phyloP scores from a whole-genome alignment of 1,140 invertebrate genomes.

The Zaprionus kolodkinae region DNA sequence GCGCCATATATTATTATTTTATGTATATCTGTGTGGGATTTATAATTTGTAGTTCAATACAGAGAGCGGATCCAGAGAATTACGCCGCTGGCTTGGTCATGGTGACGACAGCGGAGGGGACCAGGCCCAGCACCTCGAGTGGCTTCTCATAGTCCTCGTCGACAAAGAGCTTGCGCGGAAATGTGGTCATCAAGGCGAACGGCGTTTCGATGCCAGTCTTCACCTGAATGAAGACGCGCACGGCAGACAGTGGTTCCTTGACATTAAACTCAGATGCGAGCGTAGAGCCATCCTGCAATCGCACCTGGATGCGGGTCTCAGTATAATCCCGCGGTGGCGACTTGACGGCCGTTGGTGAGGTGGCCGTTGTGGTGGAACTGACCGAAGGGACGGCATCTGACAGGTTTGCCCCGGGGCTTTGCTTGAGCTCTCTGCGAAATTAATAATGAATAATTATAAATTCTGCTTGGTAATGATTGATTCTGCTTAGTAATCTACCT shows the following conservation, averaged over 20 bases:
- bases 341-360: constrained; percentile 50
- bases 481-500: constrained; percentile 27
- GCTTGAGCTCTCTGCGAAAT: constrained; percentile 49
- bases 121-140: constrained; percentile 89
- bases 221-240: constrained; percentile 87
- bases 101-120: constrained; percentile 92
- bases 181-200: constrained; percentile 91
- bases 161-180: constrained; percentile 91
- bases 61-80: constrained; percentile 10
- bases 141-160: constrained; percentile 87
- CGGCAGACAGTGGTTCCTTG: constrained; percentile 95
- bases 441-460: background rate
- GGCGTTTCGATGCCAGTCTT: constrained; percentile 83
- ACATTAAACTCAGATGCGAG: constrained; percentile 91
- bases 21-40: constrained; percentile 28
- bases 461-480: background rate
- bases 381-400: constrained; percentile 54
- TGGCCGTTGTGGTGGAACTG: constrained; percentile 71
- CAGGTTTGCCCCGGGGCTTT: constrained; percentile 6
- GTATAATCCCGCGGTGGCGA: constrained; percentile 68
- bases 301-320: constrained; percentile 86
- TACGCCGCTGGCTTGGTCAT: constrained; percentile 85
- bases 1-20: constrained; percentile 41
- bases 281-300: constrained; percentile 87
- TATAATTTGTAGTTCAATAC: constrained; percentile 13